Evolutionary conservation across 2,113 vertebrate genomes (phyloP).

Genomic region (Ageneiosus marmoratus): DNA sequence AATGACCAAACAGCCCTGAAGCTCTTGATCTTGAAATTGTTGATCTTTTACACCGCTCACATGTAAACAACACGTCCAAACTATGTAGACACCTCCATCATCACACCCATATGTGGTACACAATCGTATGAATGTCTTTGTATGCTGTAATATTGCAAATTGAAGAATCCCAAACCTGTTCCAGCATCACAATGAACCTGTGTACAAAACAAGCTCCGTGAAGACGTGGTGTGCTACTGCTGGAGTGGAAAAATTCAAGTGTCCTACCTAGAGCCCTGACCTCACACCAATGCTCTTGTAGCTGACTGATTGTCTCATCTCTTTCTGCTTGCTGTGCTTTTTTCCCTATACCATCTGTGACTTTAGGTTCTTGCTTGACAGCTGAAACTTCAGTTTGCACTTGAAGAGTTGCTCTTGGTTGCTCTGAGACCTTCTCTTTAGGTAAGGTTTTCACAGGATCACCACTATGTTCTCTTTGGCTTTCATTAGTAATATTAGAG

Average conservation of each 20-base stretch:
- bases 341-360: constrained; percentile 40
- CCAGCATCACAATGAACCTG: too few species aligned
- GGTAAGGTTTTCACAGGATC: constrained; percentile 4
- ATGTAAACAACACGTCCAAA: too few species aligned
- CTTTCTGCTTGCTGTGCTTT: constrained; percentile 45
- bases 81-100: not conserved
- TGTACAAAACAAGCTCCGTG: too few species aligned
- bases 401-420: constrained; percentile 14
- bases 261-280: too few species aligned
- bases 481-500: constrained; percentile 53
- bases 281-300: too few species aligned
- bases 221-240: too few species aligned
- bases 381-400: constrained; percentile 6
- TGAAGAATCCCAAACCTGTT: too few species aligned
- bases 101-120: too few species aligned
- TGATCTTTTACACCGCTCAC: not conserved
- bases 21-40: not conserved
- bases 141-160: too few species aligned
- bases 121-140: too few species aligned
- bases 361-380: constrained; percentile 40
- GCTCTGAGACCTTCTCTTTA: constrained; percentile 4
- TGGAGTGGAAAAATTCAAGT: too few species aligned
- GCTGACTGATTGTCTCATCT: too few species aligned
- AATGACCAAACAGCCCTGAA: not conserved
- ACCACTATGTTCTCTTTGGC: constrained; percentile 56